Evolutionary conservation across 2,797 vertebrate species (phyloP), one percentile per base, ranked within the genome.

Genomic region (Pampus argenteus): DNA sequence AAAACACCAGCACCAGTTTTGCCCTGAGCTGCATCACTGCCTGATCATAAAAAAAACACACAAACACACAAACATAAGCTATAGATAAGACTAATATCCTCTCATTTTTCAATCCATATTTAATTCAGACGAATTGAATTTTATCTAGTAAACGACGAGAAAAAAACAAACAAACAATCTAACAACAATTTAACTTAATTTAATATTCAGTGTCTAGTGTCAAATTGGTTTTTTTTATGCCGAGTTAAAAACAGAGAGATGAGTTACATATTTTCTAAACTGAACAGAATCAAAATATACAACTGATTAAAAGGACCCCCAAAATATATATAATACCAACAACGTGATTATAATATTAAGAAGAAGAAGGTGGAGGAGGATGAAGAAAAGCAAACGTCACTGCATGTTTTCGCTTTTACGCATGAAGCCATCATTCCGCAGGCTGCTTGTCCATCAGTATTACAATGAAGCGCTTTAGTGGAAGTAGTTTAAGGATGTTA

Each of bases 401-500:
- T n/a, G n/a, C n/a, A 44, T 44, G 40, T 44, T 22, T 10, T 50
- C 2, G 6, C 10, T 59, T 66, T 75, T 25, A 48, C 25, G n/a
- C 28, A 65, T 18, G 47, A 63, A 40, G 20, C n/a, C 51, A 3
- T 22, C 20, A 20, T 2, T 36, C 5, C 2, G 9, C 5, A n/a
- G 20, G 44, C 18, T 15, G 60, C 26, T 26, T 71, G 67, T 84
- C 79, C 50, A 13, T 79, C 76, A 56, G 8, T 9, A 6, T 64
- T 26, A 45, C 60, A 10, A 23, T 61, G 72, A 61, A 34, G 52
- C 28, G 45, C 17, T 72, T 76, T 34, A 59, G 36, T 76, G 59
- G 45, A 76, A 48, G 38, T 13, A 57, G 34, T 76, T 88, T 61
- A 48, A 69, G 23, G 71, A 64, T 75, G 73, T 85, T 88, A 83